Percentiles rank a stretch among this genome's conserved stretches.
These are phyloP conservation scores for Cantharis rustica DNA, from an alignment of 2,888 invertebrate species.

Conservation along the genomic window DNA sequence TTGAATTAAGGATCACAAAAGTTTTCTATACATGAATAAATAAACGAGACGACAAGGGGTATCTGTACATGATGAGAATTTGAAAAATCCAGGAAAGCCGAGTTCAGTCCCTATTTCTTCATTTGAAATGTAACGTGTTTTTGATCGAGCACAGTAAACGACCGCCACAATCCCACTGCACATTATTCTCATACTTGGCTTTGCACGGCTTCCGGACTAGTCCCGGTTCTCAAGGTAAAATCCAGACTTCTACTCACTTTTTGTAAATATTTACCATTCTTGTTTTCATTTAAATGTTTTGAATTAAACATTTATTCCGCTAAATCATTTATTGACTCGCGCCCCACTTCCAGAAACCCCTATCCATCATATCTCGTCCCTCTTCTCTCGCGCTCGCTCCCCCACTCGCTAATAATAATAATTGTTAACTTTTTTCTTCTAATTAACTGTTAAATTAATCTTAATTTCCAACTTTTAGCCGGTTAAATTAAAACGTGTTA, in stretches of 20 bases:
- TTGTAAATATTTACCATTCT: slow-evolving; percentile 25
- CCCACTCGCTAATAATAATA: too few relatives aligned
- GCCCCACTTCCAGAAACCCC: neutral
- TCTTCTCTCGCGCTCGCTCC: neutral
- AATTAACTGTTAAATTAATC: neutral
- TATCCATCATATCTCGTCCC: neutral
- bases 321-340: neutral
- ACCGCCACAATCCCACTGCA: slow-evolving; percentile 40
- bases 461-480: neutral
- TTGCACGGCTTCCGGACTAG: slow-evolving; percentile 44
- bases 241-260: slow-evolving; percentile 33
- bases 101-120: slow-evolving; percentile 50
- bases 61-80: slow-evolving; percentile 38
- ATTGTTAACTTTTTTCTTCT: too few relatives aligned
- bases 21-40: slow-evolving; percentile 21
- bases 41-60: slow-evolving; percentile 22
- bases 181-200: slow-evolving; percentile 47
- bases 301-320: neutral
- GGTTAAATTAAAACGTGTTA: neutral
- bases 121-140: slow-evolving; percentile 55
- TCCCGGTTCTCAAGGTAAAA: slow-evolving; percentile 43
- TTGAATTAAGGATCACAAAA: slow-evolving; percentile 16
- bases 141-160: slow-evolving; percentile 52
- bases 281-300: slow-evolving; percentile 2
- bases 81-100: slow-evolving; percentile 44